These are phyloP conservation scores for Scartelaos histophorus DNA, from an alignment of 2,113 vertebrate genomes.

Conservation along the genomic window DNA sequence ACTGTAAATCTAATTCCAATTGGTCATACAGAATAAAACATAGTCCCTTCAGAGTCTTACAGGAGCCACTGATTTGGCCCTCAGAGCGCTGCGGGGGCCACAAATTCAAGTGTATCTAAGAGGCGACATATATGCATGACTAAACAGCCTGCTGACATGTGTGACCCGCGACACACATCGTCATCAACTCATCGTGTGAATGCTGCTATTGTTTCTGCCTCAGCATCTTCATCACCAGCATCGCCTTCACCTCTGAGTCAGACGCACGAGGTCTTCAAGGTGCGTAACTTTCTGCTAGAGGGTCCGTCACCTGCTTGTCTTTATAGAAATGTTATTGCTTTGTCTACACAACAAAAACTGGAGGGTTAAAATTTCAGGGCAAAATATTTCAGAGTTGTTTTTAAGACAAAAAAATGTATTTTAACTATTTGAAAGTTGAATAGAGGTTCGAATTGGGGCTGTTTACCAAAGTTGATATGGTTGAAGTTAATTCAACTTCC, in stretches of 20 bases:
- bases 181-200: conserved; percentile 61
- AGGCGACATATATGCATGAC: conserved; percentile 54
- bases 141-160: conserved; percentile 52
- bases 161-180: conserved; percentile 52
- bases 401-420: no score
- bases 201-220: conserved; percentile 60
- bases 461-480: no score
- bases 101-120: conserved; percentile 37
- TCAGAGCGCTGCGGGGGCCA: not conserved
- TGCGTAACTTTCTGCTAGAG: no score
- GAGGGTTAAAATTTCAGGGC: no score
- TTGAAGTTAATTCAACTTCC: no score
- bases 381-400: no score
- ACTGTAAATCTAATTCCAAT: not conserved
- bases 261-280: not conserved
- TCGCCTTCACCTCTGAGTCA: conserved; percentile 50
- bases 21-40: not conserved
- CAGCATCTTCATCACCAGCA: conserved; percentile 50
- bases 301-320: no score
- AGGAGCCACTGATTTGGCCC: conserved; percentile 11
- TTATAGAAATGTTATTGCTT: no score
- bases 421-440: no score
- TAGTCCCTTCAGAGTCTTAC: not conserved
- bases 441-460: no score
- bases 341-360: no score